Conservation (phyloP, 2,888 invertebrate species). For the Anticlea derivata region DNA sequence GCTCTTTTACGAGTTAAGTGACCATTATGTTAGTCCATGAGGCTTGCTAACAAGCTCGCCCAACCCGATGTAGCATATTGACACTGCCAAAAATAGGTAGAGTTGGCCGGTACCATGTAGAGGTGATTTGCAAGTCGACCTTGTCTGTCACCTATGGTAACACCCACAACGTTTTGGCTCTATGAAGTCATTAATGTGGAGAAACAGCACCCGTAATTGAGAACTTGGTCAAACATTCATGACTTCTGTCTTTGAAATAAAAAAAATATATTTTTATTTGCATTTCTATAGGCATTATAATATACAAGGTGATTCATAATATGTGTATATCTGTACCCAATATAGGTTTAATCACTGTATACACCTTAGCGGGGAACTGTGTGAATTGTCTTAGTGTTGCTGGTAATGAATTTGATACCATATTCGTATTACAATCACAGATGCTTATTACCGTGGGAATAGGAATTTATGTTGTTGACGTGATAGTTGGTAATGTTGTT, state of each 20-base stretch:
- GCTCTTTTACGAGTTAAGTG: not conserved
- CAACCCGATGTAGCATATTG: slow-evolving; percentile 27
- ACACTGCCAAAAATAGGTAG: slow-evolving; percentile 30
- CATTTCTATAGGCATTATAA: too few species aligned
- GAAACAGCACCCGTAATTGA: too few species aligned
- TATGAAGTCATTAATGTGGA: slow-evolving; percentile 4
- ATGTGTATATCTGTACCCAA: too few species aligned
- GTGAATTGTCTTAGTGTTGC: slow-evolving; percentile 10
- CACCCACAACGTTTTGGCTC: not conserved
- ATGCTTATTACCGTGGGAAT: slow-evolving; percentile 21
- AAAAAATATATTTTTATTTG: too few species aligned
- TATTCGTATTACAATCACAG: slow-evolving; percentile 10
- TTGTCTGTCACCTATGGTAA: slow-evolving; percentile 18
- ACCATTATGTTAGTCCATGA: not conserved
- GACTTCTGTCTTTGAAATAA: too few species aligned
- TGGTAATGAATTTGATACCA: slow-evolving; percentile 16
- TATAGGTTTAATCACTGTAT: too few species aligned
- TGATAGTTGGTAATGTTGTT: not conserved
- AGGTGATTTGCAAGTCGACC: slow-evolving; percentile 30
- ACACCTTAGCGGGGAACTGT: not conserved
- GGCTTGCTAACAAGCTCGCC: slow-evolving; percentile 13
- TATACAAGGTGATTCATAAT: too few species aligned
- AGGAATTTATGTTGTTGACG: not conserved
- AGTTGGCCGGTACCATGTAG: slow-evolving; percentile 6
- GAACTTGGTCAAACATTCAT: too few species aligned